phyloP scores from a whole-genome alignment of 2,797 vertebrate genomes.

The Diceros bicornis region DNA sequence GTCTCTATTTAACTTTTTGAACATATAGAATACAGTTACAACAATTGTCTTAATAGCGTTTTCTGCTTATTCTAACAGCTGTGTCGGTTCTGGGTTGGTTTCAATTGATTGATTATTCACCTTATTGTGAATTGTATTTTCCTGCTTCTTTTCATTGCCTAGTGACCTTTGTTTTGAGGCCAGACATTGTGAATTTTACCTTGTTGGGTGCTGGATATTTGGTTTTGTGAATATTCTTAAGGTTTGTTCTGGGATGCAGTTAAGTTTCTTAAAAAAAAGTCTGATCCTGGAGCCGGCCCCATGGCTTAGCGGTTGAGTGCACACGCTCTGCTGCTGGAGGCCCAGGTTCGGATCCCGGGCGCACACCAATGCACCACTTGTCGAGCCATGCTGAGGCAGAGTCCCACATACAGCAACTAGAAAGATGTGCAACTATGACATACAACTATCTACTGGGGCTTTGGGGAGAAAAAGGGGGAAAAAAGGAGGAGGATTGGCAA shows the following conservation, averaged over 20 bases:
- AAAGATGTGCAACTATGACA: too few species aligned
- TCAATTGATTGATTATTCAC: background rate
- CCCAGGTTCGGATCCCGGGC: too few species aligned
- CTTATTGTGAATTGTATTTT: background rate
- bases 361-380: too few species aligned
- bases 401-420: too few species aligned
- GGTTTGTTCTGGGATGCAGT: background rate
- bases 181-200: background rate
- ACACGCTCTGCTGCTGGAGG: too few species aligned
- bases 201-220: background rate
- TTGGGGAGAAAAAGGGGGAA: too few species aligned
- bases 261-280: background rate
- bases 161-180: slow-evolving; percentile 26
- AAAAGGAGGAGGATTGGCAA: too few species aligned
- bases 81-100: background rate
- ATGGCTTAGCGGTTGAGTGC: too few species aligned
- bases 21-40: background rate
- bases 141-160: slow-evolving; percentile 10
- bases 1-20: background rate
- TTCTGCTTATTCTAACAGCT: background rate
- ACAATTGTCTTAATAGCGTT: slow-evolving; percentile 18
- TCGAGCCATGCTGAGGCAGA: too few species aligned
- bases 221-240: background rate
- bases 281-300: background rate
- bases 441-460: too few species aligned